Evolutionary conservation across 2,888 invertebrate genomes (phyloP).

Genomic region (Spialia ferax): DNA sequence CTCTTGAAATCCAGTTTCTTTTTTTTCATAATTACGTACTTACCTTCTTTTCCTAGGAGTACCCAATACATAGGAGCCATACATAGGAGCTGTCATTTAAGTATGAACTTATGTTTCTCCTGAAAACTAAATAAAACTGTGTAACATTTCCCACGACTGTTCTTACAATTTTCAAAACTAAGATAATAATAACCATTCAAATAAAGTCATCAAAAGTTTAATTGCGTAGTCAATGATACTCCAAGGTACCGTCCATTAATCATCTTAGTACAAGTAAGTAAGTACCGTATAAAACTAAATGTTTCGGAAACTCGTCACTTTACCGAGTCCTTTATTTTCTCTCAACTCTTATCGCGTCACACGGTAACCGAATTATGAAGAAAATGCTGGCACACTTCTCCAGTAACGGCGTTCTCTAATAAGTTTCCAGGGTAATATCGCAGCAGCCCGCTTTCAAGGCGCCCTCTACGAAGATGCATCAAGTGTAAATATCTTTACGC

Average conservation of each 20-base stretch:
- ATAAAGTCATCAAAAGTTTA: too few species aligned
- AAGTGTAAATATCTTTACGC: slow-evolving; percentile 25
- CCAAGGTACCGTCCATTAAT: background rate
- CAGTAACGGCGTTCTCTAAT: slow-evolving; percentile 11
- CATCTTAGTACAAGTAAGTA: background rate
- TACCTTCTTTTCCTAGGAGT: too few species aligned
- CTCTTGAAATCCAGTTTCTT: too few species aligned
- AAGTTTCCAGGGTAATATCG: slow-evolving; percentile 34
- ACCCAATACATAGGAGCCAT: too few species aligned
- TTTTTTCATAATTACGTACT: too few species aligned
- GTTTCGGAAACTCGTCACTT: background rate
- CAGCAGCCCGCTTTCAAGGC: slow-evolving; percentile 4
- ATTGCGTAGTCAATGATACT: too few species aligned
- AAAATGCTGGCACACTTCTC: slow-evolving; percentile 18
- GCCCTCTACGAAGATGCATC: slow-evolving; percentile 18
- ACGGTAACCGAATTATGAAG: slow-evolving; percentile 23
- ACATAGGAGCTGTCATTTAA: too few species aligned
- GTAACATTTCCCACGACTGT: too few species aligned
- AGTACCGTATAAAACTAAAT: background rate
- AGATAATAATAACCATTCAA: too few species aligned
- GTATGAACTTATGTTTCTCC: too few species aligned
- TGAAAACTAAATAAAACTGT: too few species aligned
- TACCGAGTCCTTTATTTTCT: background rate
- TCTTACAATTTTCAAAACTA: too few species aligned
- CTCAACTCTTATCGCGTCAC: slow-evolving; percentile 17